Evolutionary conservation across 2,113 vertebrate species (phyloP), one percentile per base, ranked within the genome.

Genomic region (Clarias magur): DNA sequence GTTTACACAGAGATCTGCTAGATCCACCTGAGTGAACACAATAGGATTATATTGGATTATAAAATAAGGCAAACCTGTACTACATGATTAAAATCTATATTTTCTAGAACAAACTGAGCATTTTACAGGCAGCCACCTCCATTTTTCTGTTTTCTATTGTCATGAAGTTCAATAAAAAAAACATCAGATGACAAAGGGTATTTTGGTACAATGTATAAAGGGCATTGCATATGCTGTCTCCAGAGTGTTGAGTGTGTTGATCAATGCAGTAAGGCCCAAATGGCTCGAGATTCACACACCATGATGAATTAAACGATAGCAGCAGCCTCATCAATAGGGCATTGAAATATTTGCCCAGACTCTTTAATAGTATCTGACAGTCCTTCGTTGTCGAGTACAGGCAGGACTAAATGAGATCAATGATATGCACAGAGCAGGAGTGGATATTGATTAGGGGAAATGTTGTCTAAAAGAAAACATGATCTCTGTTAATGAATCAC

Each of bases 361-460:
- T 83, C 89, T 92, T 93, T 94, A 94, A 95, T 93, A 84, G 86
- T 91, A 94, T 93, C 91, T 93, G 94, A 93, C 93, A 93, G 93
- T 89, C 88, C 86, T 90, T 86, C 84, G 86, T 68, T 87, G 85
- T 89, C 38, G 91, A 89, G 48, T 68, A 30, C 89, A 89, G 89
- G 90, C 83, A 88, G 86, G 91, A 88, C 68, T 87, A 84, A 91
- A 92, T 90, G 76, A 87, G 90, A 94, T 93, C 91, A 91, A 94
- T 93, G 92, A 53, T 48, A 57, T 88, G 85, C 75, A 88, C 84
- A 80, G 19, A 87, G 84, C 70, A 53, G 87, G 38, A 91, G 89
- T 53, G 23, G 63, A 80, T 93, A 92, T 83, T 89, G 84, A 93
- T 91, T 70, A 84, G 62, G 76, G 59, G 30, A 60, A 82, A 85